Conservation (phyloP, 2,113 vertebrate species). For the Crotalus helleri region DNA sequence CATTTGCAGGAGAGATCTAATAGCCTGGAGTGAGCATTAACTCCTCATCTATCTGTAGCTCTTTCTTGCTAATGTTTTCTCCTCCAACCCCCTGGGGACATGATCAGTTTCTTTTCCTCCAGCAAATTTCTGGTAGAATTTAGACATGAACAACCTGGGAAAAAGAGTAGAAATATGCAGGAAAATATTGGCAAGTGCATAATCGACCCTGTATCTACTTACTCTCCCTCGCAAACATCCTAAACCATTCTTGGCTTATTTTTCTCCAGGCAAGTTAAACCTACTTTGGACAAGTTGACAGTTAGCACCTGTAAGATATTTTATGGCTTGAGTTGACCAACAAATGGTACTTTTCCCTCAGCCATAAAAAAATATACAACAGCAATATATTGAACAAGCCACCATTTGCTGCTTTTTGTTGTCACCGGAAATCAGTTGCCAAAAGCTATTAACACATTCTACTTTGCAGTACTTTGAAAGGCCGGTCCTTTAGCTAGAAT, state of each 20-base stretch:
- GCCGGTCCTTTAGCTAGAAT: no score
- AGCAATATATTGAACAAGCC: background rate
- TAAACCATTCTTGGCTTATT: background rate
- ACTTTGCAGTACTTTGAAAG: background rate
- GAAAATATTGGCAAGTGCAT: background rate
- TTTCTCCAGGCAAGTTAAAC: background rate
- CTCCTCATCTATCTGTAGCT: background rate
- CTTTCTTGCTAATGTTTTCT: background rate
- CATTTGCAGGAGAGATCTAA: background rate
- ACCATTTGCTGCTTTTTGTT: background rate
- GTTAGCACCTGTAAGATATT: background rate
- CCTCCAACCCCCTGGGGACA: background rate
- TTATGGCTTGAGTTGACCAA: background rate
- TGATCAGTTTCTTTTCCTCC: background rate
- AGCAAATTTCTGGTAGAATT: background rate
- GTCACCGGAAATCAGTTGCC: background rate
- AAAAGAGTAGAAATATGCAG: background rate
- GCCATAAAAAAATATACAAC: background rate
- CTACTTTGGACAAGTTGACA: background rate
- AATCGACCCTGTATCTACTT: background rate
- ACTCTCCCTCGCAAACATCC: background rate
- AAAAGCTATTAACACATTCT: background rate
- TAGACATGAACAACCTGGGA: background rate
- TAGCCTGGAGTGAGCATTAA: background rate
- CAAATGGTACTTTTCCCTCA: background rate